A percentile compares a stretch with the other conserved stretches of the same genome.
Conservation (phyloP, 1,140 invertebrate genomes). For the Pogonomyrmex californicus region DNA sequence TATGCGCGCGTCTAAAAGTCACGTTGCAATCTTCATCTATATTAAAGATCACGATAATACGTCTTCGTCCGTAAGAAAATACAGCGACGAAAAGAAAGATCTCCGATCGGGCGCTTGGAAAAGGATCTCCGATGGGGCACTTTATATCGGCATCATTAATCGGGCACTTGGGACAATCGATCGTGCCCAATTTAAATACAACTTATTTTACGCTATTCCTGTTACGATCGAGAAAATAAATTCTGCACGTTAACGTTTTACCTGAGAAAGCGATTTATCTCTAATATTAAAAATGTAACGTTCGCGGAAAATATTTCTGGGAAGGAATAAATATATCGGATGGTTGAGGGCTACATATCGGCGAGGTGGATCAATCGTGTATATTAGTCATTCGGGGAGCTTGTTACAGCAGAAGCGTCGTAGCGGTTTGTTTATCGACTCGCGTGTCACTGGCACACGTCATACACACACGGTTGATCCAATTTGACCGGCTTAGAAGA, state of each 20-base stretch:
- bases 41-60: not conserved
- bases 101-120: too few species aligned
- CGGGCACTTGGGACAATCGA: not conserved
- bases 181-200: not conserved
- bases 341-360: not conserved
- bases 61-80: not conserved
- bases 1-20: not conserved
- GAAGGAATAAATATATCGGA: not conserved
- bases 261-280: not conserved
- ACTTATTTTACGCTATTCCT: not conserved
- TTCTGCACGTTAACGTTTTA: not conserved
- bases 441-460: constrained; percentile 32
- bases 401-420: constrained; percentile 31
- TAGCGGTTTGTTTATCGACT: constrained; percentile 52
- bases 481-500: constrained; percentile 51
- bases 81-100: not conserved
- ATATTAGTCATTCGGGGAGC: constrained; percentile 13
- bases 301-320: constrained; percentile 10
- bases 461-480: constrained; percentile 33
- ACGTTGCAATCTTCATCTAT: not conserved
- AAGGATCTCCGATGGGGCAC: not conserved
- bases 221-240: not conserved
- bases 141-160: constrained; percentile 7
- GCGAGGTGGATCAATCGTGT: not conserved
- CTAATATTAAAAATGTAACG: not conserved